phyloP scores from a whole-genome alignment of 2,113 vertebrate species.

The Ariopsis seemanni region DNA sequence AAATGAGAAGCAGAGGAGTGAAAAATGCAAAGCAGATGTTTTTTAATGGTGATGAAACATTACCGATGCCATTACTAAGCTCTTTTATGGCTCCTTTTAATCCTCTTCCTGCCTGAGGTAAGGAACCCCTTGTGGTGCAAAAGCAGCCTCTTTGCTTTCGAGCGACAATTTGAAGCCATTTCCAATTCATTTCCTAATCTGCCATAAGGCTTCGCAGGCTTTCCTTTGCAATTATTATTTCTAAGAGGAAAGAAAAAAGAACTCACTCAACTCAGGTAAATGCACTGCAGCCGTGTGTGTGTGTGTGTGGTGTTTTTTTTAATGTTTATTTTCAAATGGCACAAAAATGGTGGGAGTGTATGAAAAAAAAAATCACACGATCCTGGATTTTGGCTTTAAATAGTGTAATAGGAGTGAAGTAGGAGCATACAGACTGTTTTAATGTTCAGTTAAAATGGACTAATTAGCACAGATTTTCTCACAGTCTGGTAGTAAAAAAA shows the following conservation, averaged over 20 bases:
- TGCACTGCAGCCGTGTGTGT: slow-evolving; percentile 68
- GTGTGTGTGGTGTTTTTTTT: background rate
- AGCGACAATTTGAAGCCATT: slow-evolving; percentile 93
- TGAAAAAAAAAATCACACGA: background rate
- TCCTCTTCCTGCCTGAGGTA: slow-evolving; percentile 79
- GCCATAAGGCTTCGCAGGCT: slow-evolving; percentile 82
- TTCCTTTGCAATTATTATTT: slow-evolving; percentile 74
- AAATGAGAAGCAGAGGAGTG: slow-evolving; percentile 71
- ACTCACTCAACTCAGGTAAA: slow-evolving; percentile 69
- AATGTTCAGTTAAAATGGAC: background rate
- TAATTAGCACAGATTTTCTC: background rate
- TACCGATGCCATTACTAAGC: slow-evolving; percentile 94
- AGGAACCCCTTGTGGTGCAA: slow-evolving; percentile 88
- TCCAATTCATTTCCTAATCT: slow-evolving; percentile 92
- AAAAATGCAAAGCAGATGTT: slow-evolving; percentile 80
- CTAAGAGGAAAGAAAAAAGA: slow-evolving; percentile 65
- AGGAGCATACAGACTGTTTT: background rate
- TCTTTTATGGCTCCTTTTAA: slow-evolving; percentile 93
- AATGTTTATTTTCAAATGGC: slow-evolving; percentile 15
- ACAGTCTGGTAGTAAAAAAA: background rate
- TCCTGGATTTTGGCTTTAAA: background rate
- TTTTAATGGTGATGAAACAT: slow-evolving; percentile 81
- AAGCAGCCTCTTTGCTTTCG: slow-evolving; percentile 87
- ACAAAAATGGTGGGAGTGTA: background rate
- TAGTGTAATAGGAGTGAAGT: too few relatives aligned